Conservation (phyloP, 2,113 vertebrate genomes). For the Apistogramma diplotaenia region DNA sequence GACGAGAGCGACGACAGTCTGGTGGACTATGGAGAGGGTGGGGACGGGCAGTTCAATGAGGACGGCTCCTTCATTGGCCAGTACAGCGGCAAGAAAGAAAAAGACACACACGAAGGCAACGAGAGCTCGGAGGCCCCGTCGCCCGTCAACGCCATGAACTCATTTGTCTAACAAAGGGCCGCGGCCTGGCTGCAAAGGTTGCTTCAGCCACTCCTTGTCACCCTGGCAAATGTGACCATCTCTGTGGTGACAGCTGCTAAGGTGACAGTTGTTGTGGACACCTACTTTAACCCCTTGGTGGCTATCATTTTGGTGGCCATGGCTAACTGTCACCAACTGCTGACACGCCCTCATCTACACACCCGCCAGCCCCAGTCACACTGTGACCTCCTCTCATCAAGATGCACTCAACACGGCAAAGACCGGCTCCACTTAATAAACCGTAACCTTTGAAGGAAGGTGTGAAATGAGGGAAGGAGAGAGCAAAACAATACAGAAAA, state of each 20-base stretch:
- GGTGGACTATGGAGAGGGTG: constrained; percentile 97
- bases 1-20: constrained; percentile 96
- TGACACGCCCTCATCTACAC: constrained; percentile 49
- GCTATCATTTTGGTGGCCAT: constrained; percentile 32
- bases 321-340: constrained; percentile 56
- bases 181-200: neutral
- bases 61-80: constrained; percentile 98
- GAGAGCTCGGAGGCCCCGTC: constrained; percentile 97
- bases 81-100: constrained; percentile 97
- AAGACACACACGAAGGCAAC: constrained; percentile 95
- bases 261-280: constrained; percentile 42
- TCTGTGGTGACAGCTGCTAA: constrained; percentile 51
- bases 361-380: constrained; percentile 48
- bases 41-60: constrained; percentile 97
- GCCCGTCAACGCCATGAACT: constrained; percentile 98
- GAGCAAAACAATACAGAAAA: constrained; percentile 58
- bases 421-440: neutral
- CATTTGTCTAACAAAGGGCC: constrained; percentile 83
- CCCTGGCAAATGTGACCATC: constrained; percentile 59
- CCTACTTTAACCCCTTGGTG: constrained; percentile 29
- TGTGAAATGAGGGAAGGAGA: constrained; percentile 17
- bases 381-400: constrained; percentile 55
- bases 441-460: constrained; percentile 4
- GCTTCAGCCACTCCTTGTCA: constrained; percentile 41
- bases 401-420: constrained; percentile 15